These are phyloP conservation scores for Eueremaeus valkanovi DNA, from an alignment of 2,888 invertebrate species.

Conservation along the genomic window DNA sequence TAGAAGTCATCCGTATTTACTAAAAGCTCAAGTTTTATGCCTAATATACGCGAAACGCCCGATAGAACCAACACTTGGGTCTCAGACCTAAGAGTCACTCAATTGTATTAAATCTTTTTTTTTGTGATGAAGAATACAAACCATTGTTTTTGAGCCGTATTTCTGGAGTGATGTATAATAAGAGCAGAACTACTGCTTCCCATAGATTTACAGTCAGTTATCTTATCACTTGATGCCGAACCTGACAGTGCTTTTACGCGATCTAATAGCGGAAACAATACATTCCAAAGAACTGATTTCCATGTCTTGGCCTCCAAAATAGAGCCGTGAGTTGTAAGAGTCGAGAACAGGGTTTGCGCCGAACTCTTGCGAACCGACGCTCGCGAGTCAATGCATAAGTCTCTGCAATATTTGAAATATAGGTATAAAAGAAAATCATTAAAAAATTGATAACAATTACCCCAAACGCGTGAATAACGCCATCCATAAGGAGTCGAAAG, in stretches of 20 bases:
- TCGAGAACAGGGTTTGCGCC: constrained; percentile 94
- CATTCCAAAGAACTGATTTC: constrained; percentile 91
- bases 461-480: constrained; percentile 71
- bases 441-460: constrained; percentile 9
- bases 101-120: not conserved
- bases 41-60: constrained; percentile 89
- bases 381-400: constrained; percentile 87
- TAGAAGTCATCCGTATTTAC: constrained; percentile 76
- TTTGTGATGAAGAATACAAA: constrained; percentile 51
- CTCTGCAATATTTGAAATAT: constrained; percentile 57
- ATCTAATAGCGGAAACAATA: constrained; percentile 88
- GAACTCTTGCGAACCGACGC: constrained; percentile 96
- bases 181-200: constrained; percentile 59
- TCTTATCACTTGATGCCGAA: constrained; percentile 62
- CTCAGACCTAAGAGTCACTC: constrained; percentile 59
- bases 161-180: constrained; percentile 93
- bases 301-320: constrained; percentile 82
- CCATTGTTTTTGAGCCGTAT: constrained; percentile 99
- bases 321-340: constrained; percentile 81
- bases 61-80: constrained; percentile 84
- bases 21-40: constrained; percentile 79
- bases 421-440: not conserved
- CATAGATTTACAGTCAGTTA: constrained; percentile 57
- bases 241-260: constrained; percentile 68
- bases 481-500: constrained; percentile 94